A percentile compares a stretch with the other conserved stretches of the same genome.
phyloP scores from a whole-genome alignment of 1,140 invertebrate species.

The Melanaphis sacchari region DNA sequence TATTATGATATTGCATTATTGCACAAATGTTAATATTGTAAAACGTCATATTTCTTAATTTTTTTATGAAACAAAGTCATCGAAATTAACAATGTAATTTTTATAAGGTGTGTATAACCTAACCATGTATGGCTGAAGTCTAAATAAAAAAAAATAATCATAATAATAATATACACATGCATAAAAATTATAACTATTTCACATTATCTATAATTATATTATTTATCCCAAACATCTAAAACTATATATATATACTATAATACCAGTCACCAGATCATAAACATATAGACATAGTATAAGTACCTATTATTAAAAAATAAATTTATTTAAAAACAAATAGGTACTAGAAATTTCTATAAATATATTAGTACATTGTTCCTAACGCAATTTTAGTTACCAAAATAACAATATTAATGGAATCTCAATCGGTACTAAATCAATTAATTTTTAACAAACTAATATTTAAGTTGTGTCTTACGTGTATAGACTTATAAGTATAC shows the following conservation, averaged over 20 bases:
- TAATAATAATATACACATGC: background rate
- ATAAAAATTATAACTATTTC: background rate
- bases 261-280: background rate
- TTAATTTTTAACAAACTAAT: too few species aligned
- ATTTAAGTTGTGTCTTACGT: too few species aligned
- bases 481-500: too few species aligned
- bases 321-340: background rate
- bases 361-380: background rate
- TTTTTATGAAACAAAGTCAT: background rate
- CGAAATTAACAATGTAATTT: background rate
- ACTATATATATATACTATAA: too few species aligned
- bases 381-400: background rate
- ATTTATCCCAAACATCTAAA: background rate
- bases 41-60: background rate
- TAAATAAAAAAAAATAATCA: background rate
- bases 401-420: background rate
- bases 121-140: background rate
- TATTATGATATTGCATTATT: background rate
- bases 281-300: too few species aligned
- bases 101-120: background rate
- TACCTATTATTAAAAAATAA: too few species aligned
- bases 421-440: background rate
- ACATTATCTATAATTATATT: background rate
- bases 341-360: background rate
- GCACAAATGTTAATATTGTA: background rate